These are phyloP conservation scores for Cyrtonyx montezumae DNA, from an alignment of 2,113 vertebrate genomes.

Conservation along the genomic window DNA sequence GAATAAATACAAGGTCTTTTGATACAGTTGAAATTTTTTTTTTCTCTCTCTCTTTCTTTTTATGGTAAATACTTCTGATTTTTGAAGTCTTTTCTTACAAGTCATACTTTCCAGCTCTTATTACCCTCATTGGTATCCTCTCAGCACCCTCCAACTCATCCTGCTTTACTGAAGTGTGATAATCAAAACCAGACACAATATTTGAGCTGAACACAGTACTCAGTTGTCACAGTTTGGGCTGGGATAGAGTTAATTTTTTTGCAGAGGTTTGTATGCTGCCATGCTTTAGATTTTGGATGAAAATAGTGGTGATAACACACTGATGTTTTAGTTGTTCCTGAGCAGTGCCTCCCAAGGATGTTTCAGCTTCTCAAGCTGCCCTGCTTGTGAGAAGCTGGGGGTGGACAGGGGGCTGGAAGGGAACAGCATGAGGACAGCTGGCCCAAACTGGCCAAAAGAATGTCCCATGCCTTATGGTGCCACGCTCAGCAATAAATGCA, in stretches of 20 bases:
- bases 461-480: neutral
- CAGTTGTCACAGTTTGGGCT: neutral
- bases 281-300: neutral
- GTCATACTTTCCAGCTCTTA: neutral
- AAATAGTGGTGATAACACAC: neutral
- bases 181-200: neutral
- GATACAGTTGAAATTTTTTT: neutral
- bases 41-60: neutral
- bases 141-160: neutral
- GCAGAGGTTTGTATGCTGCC: neutral
- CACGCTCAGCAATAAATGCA: neutral
- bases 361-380: neutral
- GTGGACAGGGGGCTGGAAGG: neutral
- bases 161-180: neutral
- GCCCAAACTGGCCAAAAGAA: neutral
- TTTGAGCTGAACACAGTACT: neutral
- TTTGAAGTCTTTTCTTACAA: neutral
- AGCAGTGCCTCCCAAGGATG: neutral
- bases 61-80: neutral
- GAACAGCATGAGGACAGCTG: neutral
- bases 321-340: neutral
- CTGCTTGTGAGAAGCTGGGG: neutral
- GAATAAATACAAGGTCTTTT: neutral
- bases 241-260: neutral
- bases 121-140: neutral